Percentiles rank a stretch among this genome's conserved stretches.
Evolutionary conservation across 2,888 invertebrate genomes (phyloP).

Genomic region (Leptopilina myrica): DNA sequence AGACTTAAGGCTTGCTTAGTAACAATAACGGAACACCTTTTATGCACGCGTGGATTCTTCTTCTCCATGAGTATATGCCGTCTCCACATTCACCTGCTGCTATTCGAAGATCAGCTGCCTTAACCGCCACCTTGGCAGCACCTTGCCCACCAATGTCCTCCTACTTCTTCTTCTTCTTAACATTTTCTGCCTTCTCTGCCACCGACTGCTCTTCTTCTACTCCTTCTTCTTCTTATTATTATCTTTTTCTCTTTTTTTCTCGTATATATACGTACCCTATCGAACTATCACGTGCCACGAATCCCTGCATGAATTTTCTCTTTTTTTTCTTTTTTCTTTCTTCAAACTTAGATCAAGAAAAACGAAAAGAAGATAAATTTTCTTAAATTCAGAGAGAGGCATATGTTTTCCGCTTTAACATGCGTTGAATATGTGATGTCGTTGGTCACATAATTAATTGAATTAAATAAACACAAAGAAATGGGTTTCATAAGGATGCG

Average conservation of each 20-base stretch:
- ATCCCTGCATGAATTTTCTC: neutral
- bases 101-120: slow-evolving; percentile 75
- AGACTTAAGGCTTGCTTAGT: slow-evolving; percentile 65
- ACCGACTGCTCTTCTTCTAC: slow-evolving; percentile 47
- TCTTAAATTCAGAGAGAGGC: neutral
- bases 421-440: neutral
- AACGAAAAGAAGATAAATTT: neutral
- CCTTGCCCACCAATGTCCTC: slow-evolving; percentile 70
- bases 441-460: too few species aligned
- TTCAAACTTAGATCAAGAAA: neutral
- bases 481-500: too few species aligned
- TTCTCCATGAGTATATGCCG: slow-evolving; percentile 59
- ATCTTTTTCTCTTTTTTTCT: slow-evolving; percentile 46
- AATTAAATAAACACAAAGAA: too few species aligned
- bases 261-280: slow-evolving; percentile 11
- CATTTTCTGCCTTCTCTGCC: slow-evolving; percentile 49
- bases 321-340: too few species aligned
- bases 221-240: slow-evolving; percentile 48
- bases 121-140: slow-evolving; percentile 75
- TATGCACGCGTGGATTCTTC: slow-evolving; percentile 67
- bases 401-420: neutral
- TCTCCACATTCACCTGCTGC: slow-evolving; percentile 75
- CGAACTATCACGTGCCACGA: slow-evolving; percentile 13
- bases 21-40: slow-evolving; percentile 75
- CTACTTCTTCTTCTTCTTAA: slow-evolving; percentile 60